Base-by-base conservation (phyloP, 2,888 invertebrate species). In the Mimachlamys varia region DNA sequence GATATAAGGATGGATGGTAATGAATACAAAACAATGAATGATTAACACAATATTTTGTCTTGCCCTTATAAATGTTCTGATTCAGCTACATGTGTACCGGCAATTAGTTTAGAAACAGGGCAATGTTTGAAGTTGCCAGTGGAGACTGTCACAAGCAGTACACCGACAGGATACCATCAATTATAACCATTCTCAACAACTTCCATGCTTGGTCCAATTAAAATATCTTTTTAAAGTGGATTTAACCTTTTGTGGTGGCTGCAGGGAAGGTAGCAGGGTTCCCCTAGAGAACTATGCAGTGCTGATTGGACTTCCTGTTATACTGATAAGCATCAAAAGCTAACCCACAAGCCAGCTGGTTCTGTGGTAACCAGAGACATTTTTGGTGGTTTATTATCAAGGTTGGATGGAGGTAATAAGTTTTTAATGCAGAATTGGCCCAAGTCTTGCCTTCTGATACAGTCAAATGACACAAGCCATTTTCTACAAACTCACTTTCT, bases 181-280 rank as follows among this genome's bases (percentile, higher is more conserved):
- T 76, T 76, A 76, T 76, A 76, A 33, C 76, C 76, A 76, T 76
- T 76, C 76, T 76, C 76, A 76, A 76, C 76, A 76, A 76, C 76
- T 76, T 76, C 76, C 76, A 76, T 76, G 76, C 76, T 76, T 76
- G 76, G 76, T 76, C 76, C 76, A 76, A 76, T 76, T 76, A 76
- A 62, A 76, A 76, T 76, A 76, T 76, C 76, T 76, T 27, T 58
- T 76, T 76, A 76, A 76, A 76, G 76, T 76, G 76, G 76, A 76
- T 76, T 76, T 76, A 76, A 76, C 76, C 76, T 76, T 76, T 76
- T 76, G 76, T 76, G 76, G 76, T 76, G 76, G 76, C 76, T 76
- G 76, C 76, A 12, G 76, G 76, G 76, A 76, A 76, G 76, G 76
- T 76, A 76, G 76, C 76, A 76, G 76, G 76, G 76, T 76, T 22